Evolutionary conservation across 1,140 invertebrate genomes (phyloP).

Genomic region (Centruroides sculpturatus): DNA sequence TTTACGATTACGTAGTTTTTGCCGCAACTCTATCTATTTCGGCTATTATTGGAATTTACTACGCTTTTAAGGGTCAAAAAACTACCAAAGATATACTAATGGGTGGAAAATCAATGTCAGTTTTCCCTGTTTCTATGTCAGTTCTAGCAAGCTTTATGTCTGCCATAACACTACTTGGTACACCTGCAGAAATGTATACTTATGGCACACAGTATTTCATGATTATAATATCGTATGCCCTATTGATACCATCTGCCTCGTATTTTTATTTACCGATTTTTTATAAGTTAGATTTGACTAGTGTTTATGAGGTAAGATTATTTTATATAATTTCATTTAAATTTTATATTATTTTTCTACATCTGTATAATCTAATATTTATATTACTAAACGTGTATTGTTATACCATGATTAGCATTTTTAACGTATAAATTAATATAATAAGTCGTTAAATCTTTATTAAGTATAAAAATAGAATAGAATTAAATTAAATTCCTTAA

Average conservation of each 20-base stretch:
- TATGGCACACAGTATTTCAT: constrained; percentile 68
- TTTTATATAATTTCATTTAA: too few relatives aligned
- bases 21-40: constrained; percentile 2
- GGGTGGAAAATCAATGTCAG: constrained; percentile 63
- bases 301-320: constrained; percentile 57
- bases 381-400: too few relatives aligned
- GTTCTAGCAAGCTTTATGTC: constrained; percentile 47
- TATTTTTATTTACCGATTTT: constrained; percentile 77
- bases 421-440: too few relatives aligned
- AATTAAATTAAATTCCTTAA: too few relatives aligned
- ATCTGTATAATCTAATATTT: too few relatives aligned
- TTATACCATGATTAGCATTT: too few relatives aligned
- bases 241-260: constrained; percentile 64
- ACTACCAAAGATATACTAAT: constrained; percentile 61
- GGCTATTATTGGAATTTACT: constrained; percentile 35
- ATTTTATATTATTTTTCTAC: too few relatives aligned
- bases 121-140: constrained; percentile 62
- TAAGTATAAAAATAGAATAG: too few relatives aligned
- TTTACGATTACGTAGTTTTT: constrained; percentile 11
- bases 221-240: constrained; percentile 51
- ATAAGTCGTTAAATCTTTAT: too few relatives aligned
- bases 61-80: constrained; percentile 51
- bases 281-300: constrained; percentile 68
- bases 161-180: constrained; percentile 43
- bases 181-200: constrained; percentile 71